Base-by-base conservation (phyloP, 2,888 invertebrate species). In the Aleiodes leptofemur region DNA sequence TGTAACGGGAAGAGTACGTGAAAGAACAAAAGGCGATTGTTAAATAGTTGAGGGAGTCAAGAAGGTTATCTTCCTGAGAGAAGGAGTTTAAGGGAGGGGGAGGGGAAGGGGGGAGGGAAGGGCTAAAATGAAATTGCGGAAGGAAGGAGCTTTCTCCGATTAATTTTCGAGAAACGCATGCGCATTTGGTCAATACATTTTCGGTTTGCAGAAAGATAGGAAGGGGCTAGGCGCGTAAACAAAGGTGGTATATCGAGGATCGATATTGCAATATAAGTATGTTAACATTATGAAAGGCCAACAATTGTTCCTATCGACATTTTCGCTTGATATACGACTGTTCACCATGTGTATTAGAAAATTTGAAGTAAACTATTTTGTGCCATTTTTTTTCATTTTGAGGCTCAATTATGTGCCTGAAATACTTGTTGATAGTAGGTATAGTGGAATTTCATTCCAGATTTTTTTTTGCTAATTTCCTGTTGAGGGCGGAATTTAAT, bases 11-110 rank as follows among this genome's bases (percentile, higher is more conserved):
- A 79, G 82, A 79, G 80, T 75, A 69, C 57, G 68, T 69, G 31
- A 34, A 50, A 73, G 73, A 69, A 75, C 61, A 77, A 74, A 73
- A 77, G 79, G 80, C 76, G 77, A 80, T 81, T 77, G 81, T 83
- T 84, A 82, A 84, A 84, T 83, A 83, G 80, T 84, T 82, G 79
- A 84, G 78, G 76, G 76, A 77, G 74, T 74, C 77, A 74, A 81
- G 79, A 79, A 78, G 51, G 74, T 43, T 43, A 61, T n/a, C 43
- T 38, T 14, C 6, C 11, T 29, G 31, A 31, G 69, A 9, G 8
- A 43, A 43, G 11, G 4, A 7, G 9, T 16, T 48, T 38, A 23
- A 1, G 23, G 23, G 23, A 50, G 68, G 31, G 14, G 5, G 23
- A 4, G 13, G 16, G 9, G 1, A 3, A 4, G 4, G 53, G 53